Conservation (phyloP, 1,140 invertebrate species). For the Magallana ariakensis region DNA sequence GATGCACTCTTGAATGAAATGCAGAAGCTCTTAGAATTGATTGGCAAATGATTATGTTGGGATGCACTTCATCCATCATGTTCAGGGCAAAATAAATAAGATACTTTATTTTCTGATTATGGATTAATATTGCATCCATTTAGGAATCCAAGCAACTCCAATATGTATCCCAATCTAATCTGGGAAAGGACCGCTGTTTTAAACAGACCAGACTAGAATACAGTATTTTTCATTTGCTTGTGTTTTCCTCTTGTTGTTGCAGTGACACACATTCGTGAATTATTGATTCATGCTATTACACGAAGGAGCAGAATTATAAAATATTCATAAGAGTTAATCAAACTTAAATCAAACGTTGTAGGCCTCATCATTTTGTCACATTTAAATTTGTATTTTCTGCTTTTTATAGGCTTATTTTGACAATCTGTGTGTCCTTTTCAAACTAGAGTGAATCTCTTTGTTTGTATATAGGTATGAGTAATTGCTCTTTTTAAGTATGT, state of each 20-base stretch:
- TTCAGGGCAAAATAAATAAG: neutral
- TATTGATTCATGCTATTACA: slow-evolving; percentile 34
- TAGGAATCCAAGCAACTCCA: no score
- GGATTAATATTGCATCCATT: no score
- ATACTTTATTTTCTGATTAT: no score
- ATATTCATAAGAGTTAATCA: slow-evolving; percentile 34
- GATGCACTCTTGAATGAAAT: slow-evolving; percentile 34
- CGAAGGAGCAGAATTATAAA: slow-evolving; percentile 33
- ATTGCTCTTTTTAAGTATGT: slow-evolving; percentile 27
- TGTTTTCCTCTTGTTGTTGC: neutral
- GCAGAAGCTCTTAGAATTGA: slow-evolving; percentile 24
- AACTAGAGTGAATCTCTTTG: neutral
- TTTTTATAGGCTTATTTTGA: neutral
- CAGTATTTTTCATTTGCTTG: no score
- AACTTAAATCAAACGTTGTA: slow-evolving; percentile 27
- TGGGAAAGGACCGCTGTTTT: no score
- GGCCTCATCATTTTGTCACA: neutral
- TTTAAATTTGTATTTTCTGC: neutral
- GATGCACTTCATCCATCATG: slow-evolving; percentile 27
- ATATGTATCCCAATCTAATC: no score
- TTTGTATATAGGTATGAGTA: slow-evolving; percentile 7
- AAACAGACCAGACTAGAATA: no score
- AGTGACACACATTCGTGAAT: slow-evolving; percentile 32
- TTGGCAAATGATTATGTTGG: slow-evolving; percentile 13
- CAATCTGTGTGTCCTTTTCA: neutral